These are phyloP conservation scores for Pteropus alecto DNA, from an alignment of 2,113 vertebrate species.

Conservation along the genomic window DNA sequence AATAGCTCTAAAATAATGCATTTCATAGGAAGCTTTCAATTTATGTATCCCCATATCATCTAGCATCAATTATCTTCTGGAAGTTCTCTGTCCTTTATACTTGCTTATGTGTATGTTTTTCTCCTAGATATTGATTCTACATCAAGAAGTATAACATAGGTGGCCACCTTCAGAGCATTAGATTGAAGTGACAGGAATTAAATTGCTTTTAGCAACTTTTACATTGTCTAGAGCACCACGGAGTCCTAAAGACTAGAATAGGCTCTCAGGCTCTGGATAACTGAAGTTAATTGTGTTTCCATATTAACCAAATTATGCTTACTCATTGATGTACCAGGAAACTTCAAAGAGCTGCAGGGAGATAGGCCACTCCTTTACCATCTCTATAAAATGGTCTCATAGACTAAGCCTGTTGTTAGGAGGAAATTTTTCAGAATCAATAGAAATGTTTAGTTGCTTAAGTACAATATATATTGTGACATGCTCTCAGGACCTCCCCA, in stretches of 20 bases:
- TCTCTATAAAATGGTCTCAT: constrained; percentile 28
- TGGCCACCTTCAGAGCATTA: not conserved
- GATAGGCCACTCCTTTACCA: constrained; percentile 1
- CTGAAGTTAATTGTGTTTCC: not conserved
- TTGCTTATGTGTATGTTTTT: not conserved
- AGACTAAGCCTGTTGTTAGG: not conserved
- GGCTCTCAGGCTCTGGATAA: not conserved
- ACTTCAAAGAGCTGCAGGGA: not conserved
- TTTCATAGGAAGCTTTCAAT: not conserved
- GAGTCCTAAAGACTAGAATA: not conserved
- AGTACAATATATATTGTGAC: constrained; percentile 24
- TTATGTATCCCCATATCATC: not conserved
- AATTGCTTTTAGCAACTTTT: constrained; percentile 31
- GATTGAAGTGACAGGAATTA: not conserved
- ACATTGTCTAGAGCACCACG: not conserved
- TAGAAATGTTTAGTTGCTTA: constrained; percentile 5
- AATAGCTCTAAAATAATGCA: constrained; percentile 60
- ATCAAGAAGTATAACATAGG: not conserved
- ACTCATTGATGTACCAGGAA: not conserved
- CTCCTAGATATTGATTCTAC: not conserved
- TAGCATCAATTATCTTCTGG: not conserved
- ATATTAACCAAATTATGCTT: not conserved
- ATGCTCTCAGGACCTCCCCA: constrained; percentile 11
- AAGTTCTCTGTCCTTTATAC: not conserved
- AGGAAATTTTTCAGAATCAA: constrained; percentile 3